phyloP scores from a whole-genome alignment of 2,888 invertebrate genomes.

The Capitulum mitella region DNA sequence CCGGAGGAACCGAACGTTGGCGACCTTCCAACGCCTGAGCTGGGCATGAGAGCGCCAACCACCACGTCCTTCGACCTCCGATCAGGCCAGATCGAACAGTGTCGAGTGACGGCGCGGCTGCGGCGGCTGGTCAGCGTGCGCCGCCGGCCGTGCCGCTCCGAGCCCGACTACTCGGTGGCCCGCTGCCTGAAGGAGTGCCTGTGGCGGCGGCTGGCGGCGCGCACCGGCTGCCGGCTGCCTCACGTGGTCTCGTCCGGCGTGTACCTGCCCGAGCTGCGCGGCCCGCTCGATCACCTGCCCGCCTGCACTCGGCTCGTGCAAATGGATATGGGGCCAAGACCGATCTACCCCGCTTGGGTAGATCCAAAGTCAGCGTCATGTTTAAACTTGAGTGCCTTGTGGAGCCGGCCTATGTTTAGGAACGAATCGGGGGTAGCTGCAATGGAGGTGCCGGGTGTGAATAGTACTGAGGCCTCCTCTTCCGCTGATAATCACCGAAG shows the following conservation, averaged over 20 bases:
- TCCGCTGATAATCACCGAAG: too few relatives aligned
- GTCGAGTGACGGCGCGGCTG: not conserved
- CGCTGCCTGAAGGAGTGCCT: slow-evolving; percentile 2
- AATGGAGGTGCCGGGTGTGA: too few relatives aligned
- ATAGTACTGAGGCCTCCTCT: too few relatives aligned
- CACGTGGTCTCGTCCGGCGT: not conserved
- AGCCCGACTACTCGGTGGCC: not conserved
- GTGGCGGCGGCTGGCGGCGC: not conserved
- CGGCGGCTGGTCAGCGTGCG: not conserved
- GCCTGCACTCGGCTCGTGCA: not conserved
- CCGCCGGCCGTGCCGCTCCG: not conserved
- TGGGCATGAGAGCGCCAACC: not conserved
- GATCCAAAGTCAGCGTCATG: too few relatives aligned
- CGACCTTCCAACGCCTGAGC: not conserved
- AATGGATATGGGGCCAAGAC: not conserved
- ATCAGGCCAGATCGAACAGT: not conserved
- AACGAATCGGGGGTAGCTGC: too few relatives aligned
- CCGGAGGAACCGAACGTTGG: not conserved
- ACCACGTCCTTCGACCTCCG: not conserved
- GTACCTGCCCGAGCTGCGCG: slow-evolving; percentile 6
- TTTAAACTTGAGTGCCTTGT: too few relatives aligned
- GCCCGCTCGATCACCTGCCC: not conserved
- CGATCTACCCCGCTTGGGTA: not conserved
- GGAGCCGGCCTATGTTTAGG: too few relatives aligned
- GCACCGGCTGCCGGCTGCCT: not conserved